A percentile compares a stretch with the other conserved stretches of the same genome.
These are phyloP conservation scores for Cebus imitator DNA, from an alignment of 2,113 vertebrate species.

Conservation along the genomic window DNA sequence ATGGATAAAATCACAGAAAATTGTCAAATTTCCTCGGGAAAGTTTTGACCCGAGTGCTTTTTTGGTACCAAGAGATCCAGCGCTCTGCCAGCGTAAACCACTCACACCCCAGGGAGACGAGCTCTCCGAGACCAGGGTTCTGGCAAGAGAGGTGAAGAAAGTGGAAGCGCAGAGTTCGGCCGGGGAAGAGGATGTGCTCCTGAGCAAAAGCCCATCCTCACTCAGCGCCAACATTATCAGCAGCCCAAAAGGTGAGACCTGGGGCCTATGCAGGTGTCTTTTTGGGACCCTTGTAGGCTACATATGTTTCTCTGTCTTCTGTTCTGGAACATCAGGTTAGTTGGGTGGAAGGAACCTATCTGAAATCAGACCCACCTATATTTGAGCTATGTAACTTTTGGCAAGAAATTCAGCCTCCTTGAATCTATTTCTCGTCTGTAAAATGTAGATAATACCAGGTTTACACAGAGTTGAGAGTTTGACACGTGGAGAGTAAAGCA, in stretches of 20 bases:
- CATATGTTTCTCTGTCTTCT: background rate
- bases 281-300: background rate
- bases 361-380: slow-evolving; percentile 2
- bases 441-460: background rate
- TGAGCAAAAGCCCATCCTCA: slow-evolving; percentile 89
- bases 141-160: slow-evolving; percentile 82
- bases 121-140: slow-evolving; percentile 69
- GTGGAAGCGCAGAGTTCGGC: slow-evolving; percentile 81
- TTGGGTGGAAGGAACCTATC: background rate
- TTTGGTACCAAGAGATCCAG: slow-evolving; percentile 92
- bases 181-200: slow-evolving; percentile 82
- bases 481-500: background rate
- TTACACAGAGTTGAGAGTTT: slow-evolving; percentile 3
- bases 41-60: slow-evolving; percentile 97
- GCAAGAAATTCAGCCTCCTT: background rate
- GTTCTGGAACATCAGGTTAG: background rate
- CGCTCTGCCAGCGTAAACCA: slow-evolving; percentile 84
- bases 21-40: slow-evolving; percentile 96
- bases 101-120: slow-evolving; percentile 82
- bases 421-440: background rate
- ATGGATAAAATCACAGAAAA: slow-evolving; percentile 99
- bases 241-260: slow-evolving; percentile 90
- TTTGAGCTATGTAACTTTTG: slow-evolving; percentile 21
- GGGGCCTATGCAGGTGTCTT: background rate
- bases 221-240: slow-evolving; percentile 83